A percentile compares a stretch with the other conserved stretches of the same genome.
phyloP scores from a whole-genome alignment of 2,888 invertebrate species.

The Mellilla xanthometata region DNA sequence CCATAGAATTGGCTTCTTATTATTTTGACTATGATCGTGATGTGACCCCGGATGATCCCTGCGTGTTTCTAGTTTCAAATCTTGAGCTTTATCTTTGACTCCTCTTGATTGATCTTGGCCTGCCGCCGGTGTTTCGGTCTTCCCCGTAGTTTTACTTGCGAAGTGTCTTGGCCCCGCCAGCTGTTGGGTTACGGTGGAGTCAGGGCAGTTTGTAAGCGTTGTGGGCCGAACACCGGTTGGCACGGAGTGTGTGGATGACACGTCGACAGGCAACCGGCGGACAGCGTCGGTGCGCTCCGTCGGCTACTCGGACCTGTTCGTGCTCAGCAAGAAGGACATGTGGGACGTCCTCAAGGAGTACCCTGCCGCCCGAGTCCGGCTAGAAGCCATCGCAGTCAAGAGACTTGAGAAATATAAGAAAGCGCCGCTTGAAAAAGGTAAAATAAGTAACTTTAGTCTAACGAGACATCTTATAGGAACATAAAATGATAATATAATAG shows the following conservation, averaged over 20 bases:
- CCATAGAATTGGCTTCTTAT: conserved; percentile 71
- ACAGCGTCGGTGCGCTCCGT: conserved; percentile 99
- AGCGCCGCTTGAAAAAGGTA: conserved; percentile 96
- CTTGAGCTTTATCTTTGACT: conserved; percentile 39
- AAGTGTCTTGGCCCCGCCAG: conserved; percentile 9
- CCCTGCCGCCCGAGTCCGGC: conserved; percentile 95
- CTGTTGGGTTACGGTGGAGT: conserved; percentile 23
- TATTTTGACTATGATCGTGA: conserved; percentile 49
- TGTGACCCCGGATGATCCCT: conserved; percentile 51
- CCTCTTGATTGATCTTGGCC: conserved; percentile 41
- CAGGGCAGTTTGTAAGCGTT: conserved; percentile 35
- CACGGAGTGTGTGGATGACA: conserved; percentile 83
- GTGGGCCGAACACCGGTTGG: conserved; percentile 69
- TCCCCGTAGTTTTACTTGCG: conserved; percentile 34
- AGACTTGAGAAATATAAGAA: conserved; percentile 98
- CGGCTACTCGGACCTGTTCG: conserved; percentile 99
- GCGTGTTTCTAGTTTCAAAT: conserved; percentile 47
- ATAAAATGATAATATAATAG: too few relatives aligned
- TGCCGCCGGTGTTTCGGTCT: conserved; percentile 57
- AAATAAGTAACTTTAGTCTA: conserved; percentile 42
- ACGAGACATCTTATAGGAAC: too few relatives aligned
- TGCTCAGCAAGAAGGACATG: conserved; percentile 99
- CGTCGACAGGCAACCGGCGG: conserved; percentile 94
- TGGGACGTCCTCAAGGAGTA: conserved; percentile 99
- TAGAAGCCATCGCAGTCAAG: conserved; percentile 98